Percentiles rank a stretch among this genome's conserved stretches.
Conservation (phyloP, 2,888 invertebrate genomes). For the Dromius quadrimaculatus region DNA sequence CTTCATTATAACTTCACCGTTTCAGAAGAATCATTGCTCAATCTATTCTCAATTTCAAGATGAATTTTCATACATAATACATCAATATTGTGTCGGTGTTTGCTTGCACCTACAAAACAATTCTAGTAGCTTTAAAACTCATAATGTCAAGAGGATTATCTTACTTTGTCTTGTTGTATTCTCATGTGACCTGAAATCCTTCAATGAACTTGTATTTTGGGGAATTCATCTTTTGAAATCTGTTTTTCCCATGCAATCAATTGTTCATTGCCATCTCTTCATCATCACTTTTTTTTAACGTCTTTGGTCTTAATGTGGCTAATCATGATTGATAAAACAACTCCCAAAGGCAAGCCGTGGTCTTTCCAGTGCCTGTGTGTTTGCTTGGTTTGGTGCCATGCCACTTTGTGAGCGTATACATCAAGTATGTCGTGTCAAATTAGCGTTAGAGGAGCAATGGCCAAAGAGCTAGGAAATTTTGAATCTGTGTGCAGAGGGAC, state of each 20-base stretch:
- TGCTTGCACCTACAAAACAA: background rate
- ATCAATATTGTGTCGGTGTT: constrained; percentile 15
- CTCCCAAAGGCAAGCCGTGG: background rate
- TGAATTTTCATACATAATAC: constrained; percentile 27
- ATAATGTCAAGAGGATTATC: no score
- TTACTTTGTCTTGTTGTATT: no score
- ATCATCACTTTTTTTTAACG: no score
- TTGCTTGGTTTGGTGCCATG: constrained; percentile 27
- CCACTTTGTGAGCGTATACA: constrained; percentile 51
- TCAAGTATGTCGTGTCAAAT: constrained; percentile 51
- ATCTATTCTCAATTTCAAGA: constrained; percentile 25
- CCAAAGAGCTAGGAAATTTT: constrained; percentile 13
- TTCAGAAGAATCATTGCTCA: constrained; percentile 20
- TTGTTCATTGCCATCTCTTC: no score
- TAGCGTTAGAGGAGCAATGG: constrained; percentile 43
- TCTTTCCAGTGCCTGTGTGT: background rate
- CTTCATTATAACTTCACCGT: constrained; percentile 21
- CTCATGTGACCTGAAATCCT: no score
- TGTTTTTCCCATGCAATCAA: no score
- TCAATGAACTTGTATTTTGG: no score
- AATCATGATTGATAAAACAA: constrained; percentile 47
- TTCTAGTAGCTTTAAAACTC: no score
- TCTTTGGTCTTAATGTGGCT: no score
- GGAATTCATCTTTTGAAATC: no score
- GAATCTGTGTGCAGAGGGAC: background rate